A percentile compares a stretch with the other conserved stretches of the same genome.
phyloP scores from a whole-genome alignment of 2,797 vertebrate genomes.

The Cheirogaleus major region DNA sequence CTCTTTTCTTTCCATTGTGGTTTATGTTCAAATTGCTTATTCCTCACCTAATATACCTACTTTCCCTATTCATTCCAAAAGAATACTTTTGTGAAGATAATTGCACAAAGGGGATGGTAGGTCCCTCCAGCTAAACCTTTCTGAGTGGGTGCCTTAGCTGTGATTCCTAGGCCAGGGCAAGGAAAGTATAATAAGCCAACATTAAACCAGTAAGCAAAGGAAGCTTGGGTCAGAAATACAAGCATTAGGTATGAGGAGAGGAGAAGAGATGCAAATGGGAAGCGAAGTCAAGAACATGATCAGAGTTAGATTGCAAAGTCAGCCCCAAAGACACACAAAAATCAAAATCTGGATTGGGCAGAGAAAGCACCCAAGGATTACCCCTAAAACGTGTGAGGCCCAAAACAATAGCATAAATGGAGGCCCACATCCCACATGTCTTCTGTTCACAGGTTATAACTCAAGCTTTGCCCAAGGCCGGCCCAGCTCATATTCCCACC shows the following conservation, averaged over 20 bases:
- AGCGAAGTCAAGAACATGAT: background rate
- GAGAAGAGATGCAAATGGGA: background rate
- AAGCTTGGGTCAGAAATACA: background rate
- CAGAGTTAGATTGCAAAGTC: background rate
- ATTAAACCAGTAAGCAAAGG: background rate
- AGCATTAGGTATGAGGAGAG: background rate
- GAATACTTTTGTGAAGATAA: background rate
- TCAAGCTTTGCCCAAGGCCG: background rate
- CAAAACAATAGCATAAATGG: background rate
- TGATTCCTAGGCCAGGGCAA: background rate
- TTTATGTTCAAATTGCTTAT: background rate
- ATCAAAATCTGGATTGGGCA: too few species aligned
- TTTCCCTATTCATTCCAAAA: background rate
- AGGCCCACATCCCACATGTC: background rate
- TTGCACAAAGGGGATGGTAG: background rate
- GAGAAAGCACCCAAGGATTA: background rate
- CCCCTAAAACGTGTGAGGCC: background rate
- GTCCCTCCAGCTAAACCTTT: background rate
- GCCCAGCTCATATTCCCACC: accelerated
- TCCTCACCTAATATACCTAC: background rate
- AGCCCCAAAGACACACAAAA: background rate
- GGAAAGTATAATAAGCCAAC: background rate
- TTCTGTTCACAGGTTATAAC: background rate
- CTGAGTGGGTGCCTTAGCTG: too few species aligned
- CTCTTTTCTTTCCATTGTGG: background rate